phyloP scores from a whole-genome alignment of 2,888 invertebrate genomes.

The Oegoconia quadripuncta region DNA sequence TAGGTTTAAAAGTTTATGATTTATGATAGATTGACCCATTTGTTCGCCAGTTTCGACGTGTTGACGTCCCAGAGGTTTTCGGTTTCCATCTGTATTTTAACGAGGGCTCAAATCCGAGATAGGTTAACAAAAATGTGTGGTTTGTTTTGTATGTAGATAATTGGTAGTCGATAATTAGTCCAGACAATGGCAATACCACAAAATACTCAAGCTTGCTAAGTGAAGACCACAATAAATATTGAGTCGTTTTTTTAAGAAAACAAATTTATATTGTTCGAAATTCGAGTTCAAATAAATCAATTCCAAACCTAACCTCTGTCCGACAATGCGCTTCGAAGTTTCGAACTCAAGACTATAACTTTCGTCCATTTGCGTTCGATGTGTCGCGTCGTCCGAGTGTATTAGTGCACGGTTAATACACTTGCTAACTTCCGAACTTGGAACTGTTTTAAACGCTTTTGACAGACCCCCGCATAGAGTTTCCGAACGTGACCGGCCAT shows the following conservation, averaged over 20 bases:
- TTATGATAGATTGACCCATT: constrained; percentile 62
- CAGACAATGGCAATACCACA: too few species aligned
- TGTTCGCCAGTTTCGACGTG: constrained; percentile 36
- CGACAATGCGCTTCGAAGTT: constrained; percentile 26
- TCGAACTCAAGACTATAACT: constrained; percentile 28
- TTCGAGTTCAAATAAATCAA: constrained; percentile 13
- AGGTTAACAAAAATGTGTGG: constrained; percentile 8
- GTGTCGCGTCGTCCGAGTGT: constrained; percentile 30
- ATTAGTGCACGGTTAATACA: constrained; percentile 54
- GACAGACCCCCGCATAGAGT: constrained; percentile 47
- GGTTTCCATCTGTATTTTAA: constrained; percentile 19
- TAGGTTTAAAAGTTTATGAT: constrained; percentile 67
- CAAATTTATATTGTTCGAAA: neutral
- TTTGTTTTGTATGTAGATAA: too few species aligned
- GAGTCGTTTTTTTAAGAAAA: too few species aligned
- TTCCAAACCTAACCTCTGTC: constrained; percentile 12
- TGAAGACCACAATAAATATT: too few species aligned
- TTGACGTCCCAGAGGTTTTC: constrained; percentile 28
- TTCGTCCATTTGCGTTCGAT: constrained; percentile 39
- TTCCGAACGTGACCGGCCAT: constrained; percentile 48
- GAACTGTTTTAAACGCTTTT: constrained; percentile 51
- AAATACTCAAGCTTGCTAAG: too few species aligned
- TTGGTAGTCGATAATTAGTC: too few species aligned
- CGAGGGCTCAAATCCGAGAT: constrained; percentile 9
- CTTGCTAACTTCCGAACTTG: constrained; percentile 49